Evolutionary conservation across 2,113 vertebrate genomes (phyloP).

Genomic region (Melanocharis versteri): DNA sequence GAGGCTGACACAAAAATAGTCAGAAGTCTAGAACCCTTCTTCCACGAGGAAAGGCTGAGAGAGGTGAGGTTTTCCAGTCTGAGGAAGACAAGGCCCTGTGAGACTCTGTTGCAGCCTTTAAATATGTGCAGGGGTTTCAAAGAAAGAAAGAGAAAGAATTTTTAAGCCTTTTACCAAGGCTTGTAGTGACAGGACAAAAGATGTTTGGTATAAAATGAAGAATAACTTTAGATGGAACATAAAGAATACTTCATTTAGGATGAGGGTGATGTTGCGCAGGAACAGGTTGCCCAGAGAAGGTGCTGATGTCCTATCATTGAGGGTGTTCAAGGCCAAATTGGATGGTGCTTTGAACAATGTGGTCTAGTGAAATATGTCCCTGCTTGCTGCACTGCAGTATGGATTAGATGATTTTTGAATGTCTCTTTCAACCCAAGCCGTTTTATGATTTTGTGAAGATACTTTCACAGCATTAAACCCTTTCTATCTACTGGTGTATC

Average conservation of each 20-base stretch:
- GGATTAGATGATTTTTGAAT: neutral
- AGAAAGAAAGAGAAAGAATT: neutral
- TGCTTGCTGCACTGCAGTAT: neutral
- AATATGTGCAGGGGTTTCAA: neutral
- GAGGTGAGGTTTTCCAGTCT: neutral
- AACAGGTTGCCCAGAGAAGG: neutral
- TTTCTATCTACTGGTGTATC: neutral
- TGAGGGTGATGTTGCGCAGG: neutral
- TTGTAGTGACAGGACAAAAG: neutral
- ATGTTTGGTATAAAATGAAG: neutral
- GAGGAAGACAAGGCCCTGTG: neutral
- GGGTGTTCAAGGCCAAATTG: neutral
- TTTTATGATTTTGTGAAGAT: neutral
- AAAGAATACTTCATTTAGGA: neutral
- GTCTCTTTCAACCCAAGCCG: neutral
- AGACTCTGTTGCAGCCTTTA: neutral
- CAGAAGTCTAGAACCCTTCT: neutral
- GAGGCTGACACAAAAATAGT: neutral
- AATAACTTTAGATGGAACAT: neutral
- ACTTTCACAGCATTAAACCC: neutral
- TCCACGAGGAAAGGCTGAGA: neutral
- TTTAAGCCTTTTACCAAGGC: neutral
- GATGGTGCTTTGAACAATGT: neutral
- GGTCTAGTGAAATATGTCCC: neutral
- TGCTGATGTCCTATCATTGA: accelerated